Evolutionary conservation across 2,113 vertebrate species (phyloP), one percentile per base, ranked within the genome.

Genomic region (Salvelinus alpinus): DNA sequence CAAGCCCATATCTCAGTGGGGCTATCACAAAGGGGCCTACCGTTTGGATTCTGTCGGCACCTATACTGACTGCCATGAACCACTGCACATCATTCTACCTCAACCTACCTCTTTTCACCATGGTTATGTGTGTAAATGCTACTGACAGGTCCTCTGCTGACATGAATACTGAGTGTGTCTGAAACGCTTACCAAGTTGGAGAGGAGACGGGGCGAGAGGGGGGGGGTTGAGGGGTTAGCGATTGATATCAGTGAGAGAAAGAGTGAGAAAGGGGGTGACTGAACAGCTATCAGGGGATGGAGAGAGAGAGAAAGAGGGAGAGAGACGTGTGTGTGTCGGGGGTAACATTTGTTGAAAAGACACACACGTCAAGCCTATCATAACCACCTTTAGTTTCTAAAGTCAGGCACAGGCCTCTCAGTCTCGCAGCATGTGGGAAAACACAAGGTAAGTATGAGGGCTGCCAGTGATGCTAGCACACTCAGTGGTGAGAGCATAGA

Each of bases 51-150:
- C 80, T 77, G 85, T 80, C 51, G 34, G 75, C 76, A 74, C 76
- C 77, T 78, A 78, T 80, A 76, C 72, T 70, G n/a, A 73, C 75
- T 81, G 78, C 78, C 85, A 77, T 65, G 78, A 89, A 69, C 72
- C 31, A 71, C 82, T 78, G 82, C 84, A 82, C 78, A 83, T 87
- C 79, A 79, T 80, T 79, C 77, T 88, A 80, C 51, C 51, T 54
- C 85, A 84, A 82, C 80, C 85, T 79, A 78, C 74, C 83, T 87
- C 87, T 79, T 85, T 81, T 86, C 86, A 83, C 78, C 80, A 76
- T 54, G 20, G 81, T 87, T 84, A 82, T 80, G 82, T 85, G 87
- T 84, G 85, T 87, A 88, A 91, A 88, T 87, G 83, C 71, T 74
- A 79, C 81, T 48, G 81, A 87, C 85, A 87, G 86, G 72, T 74